These are phyloP conservation scores for Hoplodrina blanda DNA, from an alignment of 2,888 invertebrate species.

Conservation along the genomic window DNA sequence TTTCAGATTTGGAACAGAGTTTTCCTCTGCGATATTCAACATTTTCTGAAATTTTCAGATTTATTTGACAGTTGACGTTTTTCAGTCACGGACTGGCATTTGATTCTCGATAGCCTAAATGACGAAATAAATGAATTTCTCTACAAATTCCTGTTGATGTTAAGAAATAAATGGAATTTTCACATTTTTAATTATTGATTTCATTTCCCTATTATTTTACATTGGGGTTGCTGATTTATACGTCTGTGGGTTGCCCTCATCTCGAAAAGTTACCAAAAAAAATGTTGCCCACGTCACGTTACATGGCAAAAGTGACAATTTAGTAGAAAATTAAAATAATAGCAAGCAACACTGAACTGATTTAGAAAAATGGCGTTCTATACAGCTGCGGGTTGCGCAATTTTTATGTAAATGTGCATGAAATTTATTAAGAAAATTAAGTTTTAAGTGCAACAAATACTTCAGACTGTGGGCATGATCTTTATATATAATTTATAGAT, in stretches of 20 bases:
- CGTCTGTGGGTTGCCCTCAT: not conserved
- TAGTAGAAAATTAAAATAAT: constrained; percentile 41
- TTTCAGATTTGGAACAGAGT: constrained; percentile 81
- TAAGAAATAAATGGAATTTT: too few species aligned
- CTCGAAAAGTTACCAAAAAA: not conserved
- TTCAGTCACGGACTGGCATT: constrained; percentile 17
- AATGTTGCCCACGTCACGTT: constrained; percentile 43
- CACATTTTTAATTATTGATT: not conserved
- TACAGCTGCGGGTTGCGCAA: constrained; percentile 91
- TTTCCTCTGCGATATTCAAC: constrained; percentile 45
- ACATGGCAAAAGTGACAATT: constrained; percentile 14
- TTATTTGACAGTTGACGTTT: constrained; percentile 47
- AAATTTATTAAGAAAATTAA: constrained; percentile 80
- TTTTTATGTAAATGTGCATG: constrained; percentile 88
- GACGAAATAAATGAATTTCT: not conserved
- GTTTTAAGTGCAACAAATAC: constrained; percentile 77
- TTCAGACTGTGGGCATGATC: constrained; percentile 75
- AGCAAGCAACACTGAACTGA: constrained; percentile 75
- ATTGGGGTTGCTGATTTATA: too few species aligned
- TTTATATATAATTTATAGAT: constrained; percentile 73
- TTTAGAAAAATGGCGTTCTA: constrained; percentile 88
- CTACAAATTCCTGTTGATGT: too few species aligned
- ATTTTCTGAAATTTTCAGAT: constrained; percentile 47
- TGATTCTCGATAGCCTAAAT: constrained; percentile 19
- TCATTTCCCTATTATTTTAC: too few species aligned